Evolutionary conservation across 2,113 vertebrate species (phyloP).

Genomic region (Probosciger aterrimus): DNA sequence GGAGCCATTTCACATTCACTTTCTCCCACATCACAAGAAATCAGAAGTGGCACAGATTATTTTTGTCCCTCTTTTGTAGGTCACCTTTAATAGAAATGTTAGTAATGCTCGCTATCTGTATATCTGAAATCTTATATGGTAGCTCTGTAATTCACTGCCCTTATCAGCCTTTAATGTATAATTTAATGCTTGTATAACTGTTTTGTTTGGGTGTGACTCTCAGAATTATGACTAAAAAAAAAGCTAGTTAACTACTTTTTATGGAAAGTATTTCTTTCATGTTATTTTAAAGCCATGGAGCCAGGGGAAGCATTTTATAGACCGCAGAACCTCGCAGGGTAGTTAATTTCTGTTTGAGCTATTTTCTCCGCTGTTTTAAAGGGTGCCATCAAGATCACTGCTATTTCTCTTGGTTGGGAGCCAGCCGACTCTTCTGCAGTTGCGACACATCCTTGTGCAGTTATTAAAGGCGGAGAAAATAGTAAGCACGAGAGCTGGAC

Average conservation of each 20-base stretch:
- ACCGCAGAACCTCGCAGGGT: constrained; percentile 22
- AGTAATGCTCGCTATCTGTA: constrained; percentile 37
- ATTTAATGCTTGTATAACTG: constrained; percentile 56
- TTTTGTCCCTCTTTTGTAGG: constrained; percentile 42
- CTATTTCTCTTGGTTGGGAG: constrained; percentile 45
- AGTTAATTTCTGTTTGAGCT: constrained; percentile 57
- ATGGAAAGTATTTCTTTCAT: constrained; percentile 54
- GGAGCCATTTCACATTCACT: neutral
- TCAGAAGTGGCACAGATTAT: constrained; percentile 6
- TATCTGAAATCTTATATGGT: constrained; percentile 25
- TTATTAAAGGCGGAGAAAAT: neutral
- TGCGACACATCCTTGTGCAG: neutral
- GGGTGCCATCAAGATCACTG: constrained; percentile 34
- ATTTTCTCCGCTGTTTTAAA: constrained; percentile 59
- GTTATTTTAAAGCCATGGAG: constrained; percentile 64
- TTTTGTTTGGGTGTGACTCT: constrained; percentile 54
- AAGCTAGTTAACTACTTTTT: constrained; percentile 49
- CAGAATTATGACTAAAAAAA: constrained; percentile 13
- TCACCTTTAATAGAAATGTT: constrained; percentile 52
- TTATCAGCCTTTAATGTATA: constrained; percentile 58
- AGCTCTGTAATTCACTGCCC: constrained; percentile 28
- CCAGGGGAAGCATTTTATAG: constrained; percentile 35
- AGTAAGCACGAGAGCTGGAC: neutral
- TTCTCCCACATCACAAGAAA: neutral
- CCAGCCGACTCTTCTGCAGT: constrained; percentile 33